A percentile compares a stretch with the other conserved stretches of the same genome.
phyloP scores from a whole-genome alignment of 2,888 invertebrate genomes.

The Tetheella fluctuosa region DNA sequence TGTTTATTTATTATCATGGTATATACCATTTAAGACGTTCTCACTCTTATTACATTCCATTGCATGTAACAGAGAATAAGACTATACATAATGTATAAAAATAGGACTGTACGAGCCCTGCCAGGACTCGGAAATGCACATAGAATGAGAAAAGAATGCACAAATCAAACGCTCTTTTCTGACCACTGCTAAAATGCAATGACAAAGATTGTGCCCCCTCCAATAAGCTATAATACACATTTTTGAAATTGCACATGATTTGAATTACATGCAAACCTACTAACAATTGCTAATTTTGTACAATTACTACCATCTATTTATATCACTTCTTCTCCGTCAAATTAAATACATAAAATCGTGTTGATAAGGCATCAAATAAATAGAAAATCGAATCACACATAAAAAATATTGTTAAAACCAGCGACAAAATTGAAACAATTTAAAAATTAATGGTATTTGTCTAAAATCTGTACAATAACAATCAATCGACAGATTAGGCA shows the following conservation, averaged over 20 bases:
- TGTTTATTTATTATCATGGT: constrained; percentile 78
- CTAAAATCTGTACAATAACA: constrained; percentile 76
- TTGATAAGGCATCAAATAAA: constrained; percentile 68
- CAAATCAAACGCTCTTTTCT: constrained; percentile 69
- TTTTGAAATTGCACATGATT: constrained; percentile 80
- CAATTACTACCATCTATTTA: constrained; percentile 73
- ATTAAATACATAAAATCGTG: constrained; percentile 59
- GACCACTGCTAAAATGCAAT: constrained; percentile 81
- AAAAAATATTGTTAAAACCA: constrained; percentile 56
- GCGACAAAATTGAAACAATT: constrained; percentile 74
- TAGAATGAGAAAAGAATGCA: constrained; percentile 77
- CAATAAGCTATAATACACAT: constrained; percentile 64
- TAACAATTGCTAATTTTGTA: constrained; percentile 78
- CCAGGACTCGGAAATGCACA: constrained; percentile 77
- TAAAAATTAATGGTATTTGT: constrained; percentile 71
- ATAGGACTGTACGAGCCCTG: constrained; percentile 81
- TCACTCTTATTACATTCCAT: constrained; percentile 76
- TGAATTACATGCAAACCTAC: constrained; percentile 74
- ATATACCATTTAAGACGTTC: constrained; percentile 73
- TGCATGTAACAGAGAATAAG: constrained; percentile 79
- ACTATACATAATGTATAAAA: constrained; percentile 83
- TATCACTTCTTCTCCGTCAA: constrained; percentile 73
- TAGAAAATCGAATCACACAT: constrained; percentile 65
- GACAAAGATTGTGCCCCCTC: constrained; percentile 69
- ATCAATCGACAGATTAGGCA: constrained; percentile 72